Base-by-base conservation (phyloP, 2,113 vertebrate genomes). In the Smithornis capensis region DNA sequence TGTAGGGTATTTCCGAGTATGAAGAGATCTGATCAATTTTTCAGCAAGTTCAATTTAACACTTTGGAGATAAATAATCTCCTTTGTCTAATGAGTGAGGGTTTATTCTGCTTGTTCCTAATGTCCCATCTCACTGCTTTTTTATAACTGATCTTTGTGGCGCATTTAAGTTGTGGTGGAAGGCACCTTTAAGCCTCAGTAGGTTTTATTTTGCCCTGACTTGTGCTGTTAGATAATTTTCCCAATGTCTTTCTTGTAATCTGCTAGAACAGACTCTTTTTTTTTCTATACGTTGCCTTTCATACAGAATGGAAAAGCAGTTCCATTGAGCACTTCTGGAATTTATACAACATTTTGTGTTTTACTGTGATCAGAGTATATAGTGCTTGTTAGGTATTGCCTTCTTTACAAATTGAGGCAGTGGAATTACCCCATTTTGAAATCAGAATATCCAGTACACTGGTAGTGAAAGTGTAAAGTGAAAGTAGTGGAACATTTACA, bases 21-120 rank as follows among this genome's bases (percentile, higher is more conserved):
- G 67, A 50, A 96, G 83, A 96, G 87, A 64, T 89, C 92, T 97
- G 91, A 97, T 98, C 96, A 97, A 76, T 98, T 97, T 97, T 59
- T 19, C 67, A 94, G 77, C 45, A 97, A 94, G 70, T 95, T 97
- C 92, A 96, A 60, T 97, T 94, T 94, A 97, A 96, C 73, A 90
- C 59, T 92, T 90, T 90, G 76, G 80, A 96, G 84, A 95, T 95
- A 97, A 95, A 97, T 97, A 95, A 96, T 97, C 60, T 93, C 64
- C 74, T 95, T 97, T 95, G 52, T 87, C 60, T 97, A 97, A 97
- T 95, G 87, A 97, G 91, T 44, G 45, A 77, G 12, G 9, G 0
- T 22, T 86, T 93, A 89, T 77, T 33, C 27, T 10, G 4, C 88
- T 94, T 88, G 42, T 92, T 38, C 45, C 24, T 52, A 35, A 25